phyloP scores from a whole-genome alignment of 2,113 vertebrate genomes.

The Sciurus niger region DNA sequence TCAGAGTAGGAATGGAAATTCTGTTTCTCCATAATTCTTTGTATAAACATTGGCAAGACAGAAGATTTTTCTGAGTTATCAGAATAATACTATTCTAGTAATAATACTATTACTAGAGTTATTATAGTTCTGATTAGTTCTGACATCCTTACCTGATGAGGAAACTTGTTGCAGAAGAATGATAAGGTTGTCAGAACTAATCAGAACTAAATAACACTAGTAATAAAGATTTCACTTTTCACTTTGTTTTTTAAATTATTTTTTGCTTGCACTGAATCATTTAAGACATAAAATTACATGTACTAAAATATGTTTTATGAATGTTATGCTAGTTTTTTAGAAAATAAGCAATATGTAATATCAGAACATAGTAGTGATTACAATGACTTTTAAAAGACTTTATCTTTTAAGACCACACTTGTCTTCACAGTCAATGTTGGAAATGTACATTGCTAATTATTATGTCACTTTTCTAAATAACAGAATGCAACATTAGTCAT shows the following conservation, averaged over 20 bases:
- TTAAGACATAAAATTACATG: not conserved
- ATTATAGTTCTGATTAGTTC: too few relatives aligned
- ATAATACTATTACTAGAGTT: too few relatives aligned
- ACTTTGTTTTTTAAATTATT: slow-evolving; percentile 23
- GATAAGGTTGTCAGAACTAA: not conserved
- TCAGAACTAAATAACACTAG: not conserved
- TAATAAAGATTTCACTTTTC: slow-evolving; percentile 14
- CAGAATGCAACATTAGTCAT: not conserved
- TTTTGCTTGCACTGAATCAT: not conserved
- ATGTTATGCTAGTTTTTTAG: not conserved
- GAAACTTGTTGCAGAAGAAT: not conserved
- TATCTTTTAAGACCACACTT: not conserved
- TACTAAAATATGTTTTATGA: not conserved
- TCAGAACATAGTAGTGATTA: slow-evolving; percentile 29
- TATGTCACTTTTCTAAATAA: not conserved
- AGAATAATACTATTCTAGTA: too few relatives aligned
- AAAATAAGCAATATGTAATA: not conserved
- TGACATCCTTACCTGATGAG: not conserved
- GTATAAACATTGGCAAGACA: not conserved
- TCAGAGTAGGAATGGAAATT: not conserved
- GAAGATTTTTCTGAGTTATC: not conserved
- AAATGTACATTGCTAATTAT: not conserved
- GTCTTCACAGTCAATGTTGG: not conserved
- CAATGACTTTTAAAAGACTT: not conserved
- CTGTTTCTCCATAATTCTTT: not conserved